These are phyloP conservation scores for Tanytarsus gracilentus DNA, from an alignment of 2,888 invertebrate species.

Conservation along the genomic window DNA sequence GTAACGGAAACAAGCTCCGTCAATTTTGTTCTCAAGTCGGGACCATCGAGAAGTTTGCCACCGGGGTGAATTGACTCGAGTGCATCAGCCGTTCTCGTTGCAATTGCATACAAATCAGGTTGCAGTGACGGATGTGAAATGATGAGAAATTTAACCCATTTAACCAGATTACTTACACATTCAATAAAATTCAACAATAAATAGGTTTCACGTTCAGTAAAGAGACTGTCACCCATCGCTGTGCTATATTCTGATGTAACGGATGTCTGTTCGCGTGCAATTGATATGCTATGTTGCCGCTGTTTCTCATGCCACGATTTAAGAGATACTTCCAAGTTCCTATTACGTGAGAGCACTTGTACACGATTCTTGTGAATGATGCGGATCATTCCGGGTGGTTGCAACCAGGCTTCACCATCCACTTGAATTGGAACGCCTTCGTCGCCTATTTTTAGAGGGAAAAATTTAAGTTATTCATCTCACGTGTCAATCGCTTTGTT, in stretches of 20 bases:
- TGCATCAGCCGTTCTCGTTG: constrained; percentile 59
- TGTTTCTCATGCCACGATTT: constrained; percentile 83
- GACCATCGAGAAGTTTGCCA: constrained; percentile 70
- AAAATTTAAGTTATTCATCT: too few relatives aligned
- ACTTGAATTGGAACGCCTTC: constrained; percentile 92
- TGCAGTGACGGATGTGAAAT: constrained; percentile 60
- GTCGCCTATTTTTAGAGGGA: constrained; percentile 46
- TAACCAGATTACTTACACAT: constrained; percentile 75
- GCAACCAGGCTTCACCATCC: constrained; percentile 97
- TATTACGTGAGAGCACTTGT: constrained; percentile 89
- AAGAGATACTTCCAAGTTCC: constrained; percentile 81
- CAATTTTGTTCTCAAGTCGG: constrained; percentile 61
- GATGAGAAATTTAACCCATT: constrained; percentile 62
- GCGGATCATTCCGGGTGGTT: constrained; percentile 90
- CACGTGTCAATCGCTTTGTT: constrained; percentile 31
- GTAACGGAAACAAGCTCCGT: constrained; percentile 58
- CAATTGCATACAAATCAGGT: constrained; percentile 64
- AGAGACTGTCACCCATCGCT: constrained; percentile 43
- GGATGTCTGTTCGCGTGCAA: constrained; percentile 44
- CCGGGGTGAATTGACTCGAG: constrained; percentile 70
- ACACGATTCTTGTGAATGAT: constrained; percentile 95
- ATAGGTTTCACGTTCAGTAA: constrained; percentile 44
- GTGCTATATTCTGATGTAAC: constrained; percentile 38
- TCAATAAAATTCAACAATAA: constrained; percentile 69
- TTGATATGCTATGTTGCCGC: constrained; percentile 48